A percentile compares a stretch with the other conserved stretches of the same genome.
phyloP scores from a whole-genome alignment of 2,888 invertebrate genomes.

The Leptinotarsa rubiginosa region DNA sequence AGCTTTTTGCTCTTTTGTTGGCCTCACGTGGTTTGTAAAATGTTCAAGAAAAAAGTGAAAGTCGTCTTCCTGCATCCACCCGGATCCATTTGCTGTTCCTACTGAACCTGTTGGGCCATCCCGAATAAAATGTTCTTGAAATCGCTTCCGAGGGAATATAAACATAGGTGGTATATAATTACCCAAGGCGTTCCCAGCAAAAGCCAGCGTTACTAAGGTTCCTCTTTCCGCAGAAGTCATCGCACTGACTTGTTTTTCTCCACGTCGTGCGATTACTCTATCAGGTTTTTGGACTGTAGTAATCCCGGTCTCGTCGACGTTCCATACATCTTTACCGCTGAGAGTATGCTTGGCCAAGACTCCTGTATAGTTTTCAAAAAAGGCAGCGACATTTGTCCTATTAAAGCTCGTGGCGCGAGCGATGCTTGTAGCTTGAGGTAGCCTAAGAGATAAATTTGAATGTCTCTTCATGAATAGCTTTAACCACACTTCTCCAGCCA shows the following conservation, averaged over 20 bases:
- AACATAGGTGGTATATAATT: too few relatives aligned
- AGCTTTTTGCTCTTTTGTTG: too few relatives aligned
- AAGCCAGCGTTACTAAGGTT: slow-evolving; percentile 17
- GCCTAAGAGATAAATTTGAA: slow-evolving; percentile 22
- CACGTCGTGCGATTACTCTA: slow-evolving; percentile 25
- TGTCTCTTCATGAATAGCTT: slow-evolving; percentile 17
- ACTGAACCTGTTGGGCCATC: too few relatives aligned
- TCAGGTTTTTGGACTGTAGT: slow-evolving; percentile 28
- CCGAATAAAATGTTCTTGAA: too few relatives aligned
- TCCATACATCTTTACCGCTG: slow-evolving; percentile 22
- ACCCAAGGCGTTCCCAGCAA: slow-evolving; percentile 21
- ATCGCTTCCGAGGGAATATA: too few relatives aligned
- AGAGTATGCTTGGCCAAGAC: slow-evolving; percentile 19
- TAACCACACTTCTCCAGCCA: slow-evolving; percentile 19
- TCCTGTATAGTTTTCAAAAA: slow-evolving; percentile 20
- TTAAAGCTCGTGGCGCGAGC: slow-evolving; percentile 3
- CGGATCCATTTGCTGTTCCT: background rate
- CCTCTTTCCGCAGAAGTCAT: slow-evolving; percentile 18
- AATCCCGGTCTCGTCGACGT: slow-evolving; percentile 27
- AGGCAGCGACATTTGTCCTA: slow-evolving; percentile 21
- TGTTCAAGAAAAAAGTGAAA: slow-evolving; percentile 9
- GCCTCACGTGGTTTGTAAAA: too few relatives aligned
- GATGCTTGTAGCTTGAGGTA: background rate
- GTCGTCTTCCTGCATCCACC: slow-evolving; percentile 6
- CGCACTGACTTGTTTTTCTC: slow-evolving; percentile 25